Conservation (phyloP, 2,113 vertebrate genomes). For the Mixornis gularis region DNA sequence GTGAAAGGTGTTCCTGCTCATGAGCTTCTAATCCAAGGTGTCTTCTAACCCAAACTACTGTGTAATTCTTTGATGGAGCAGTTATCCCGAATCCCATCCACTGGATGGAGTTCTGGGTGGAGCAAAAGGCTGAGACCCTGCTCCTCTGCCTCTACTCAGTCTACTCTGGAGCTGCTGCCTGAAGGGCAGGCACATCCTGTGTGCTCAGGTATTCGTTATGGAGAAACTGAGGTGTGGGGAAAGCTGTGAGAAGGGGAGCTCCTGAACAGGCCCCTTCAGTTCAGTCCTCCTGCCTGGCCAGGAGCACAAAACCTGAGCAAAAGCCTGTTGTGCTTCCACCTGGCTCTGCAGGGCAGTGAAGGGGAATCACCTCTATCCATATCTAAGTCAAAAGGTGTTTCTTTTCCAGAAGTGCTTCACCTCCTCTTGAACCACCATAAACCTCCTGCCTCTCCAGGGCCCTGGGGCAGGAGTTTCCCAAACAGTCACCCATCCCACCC, state of each 20-base stretch:
- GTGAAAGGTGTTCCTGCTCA: not conserved
- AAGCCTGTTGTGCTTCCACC: not conserved
- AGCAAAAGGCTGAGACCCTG: not conserved
- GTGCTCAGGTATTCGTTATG: rapidly evolving
- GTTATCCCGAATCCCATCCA: not conserved
- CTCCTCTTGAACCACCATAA: not conserved
- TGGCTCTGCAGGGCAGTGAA: not conserved
- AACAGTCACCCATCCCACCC: not conserved
- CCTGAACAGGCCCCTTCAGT: not conserved
- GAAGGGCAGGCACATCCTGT: too few relatives aligned
- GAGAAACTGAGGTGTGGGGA: not conserved
- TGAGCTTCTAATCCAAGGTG: not conserved
- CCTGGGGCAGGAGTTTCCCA: not conserved
- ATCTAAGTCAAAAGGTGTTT: not conserved
- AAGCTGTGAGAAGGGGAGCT: not conserved
- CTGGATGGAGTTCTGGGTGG: not conserved
- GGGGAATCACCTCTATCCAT: not conserved
- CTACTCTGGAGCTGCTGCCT: not conserved
- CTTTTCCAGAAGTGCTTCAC: not conserved
- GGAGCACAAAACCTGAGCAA: not conserved
- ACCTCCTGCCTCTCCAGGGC: not conserved
- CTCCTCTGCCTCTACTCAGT: not conserved
- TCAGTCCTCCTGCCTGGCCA: not conserved
- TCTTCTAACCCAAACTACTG: not conserved
- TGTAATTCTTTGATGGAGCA: not conserved